phyloP scores from a whole-genome alignment of 2,113 vertebrate species.

The Balaeniceps rex region DNA sequence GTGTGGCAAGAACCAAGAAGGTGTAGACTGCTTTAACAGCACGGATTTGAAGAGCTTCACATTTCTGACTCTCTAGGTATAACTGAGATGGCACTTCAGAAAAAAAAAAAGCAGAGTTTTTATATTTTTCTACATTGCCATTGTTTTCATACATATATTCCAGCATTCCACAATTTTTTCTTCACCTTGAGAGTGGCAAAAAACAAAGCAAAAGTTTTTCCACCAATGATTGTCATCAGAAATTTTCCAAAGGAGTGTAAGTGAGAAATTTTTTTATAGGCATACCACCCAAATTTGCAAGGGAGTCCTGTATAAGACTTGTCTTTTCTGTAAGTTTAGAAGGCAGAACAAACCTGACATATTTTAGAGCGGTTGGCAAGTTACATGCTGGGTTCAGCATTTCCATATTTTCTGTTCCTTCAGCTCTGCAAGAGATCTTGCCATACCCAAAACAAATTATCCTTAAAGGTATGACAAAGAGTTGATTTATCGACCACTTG shows the following conservation, averaged over 20 bases:
- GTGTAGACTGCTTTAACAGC: neutral
- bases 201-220: accelerated
- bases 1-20: neutral
- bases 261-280: neutral
- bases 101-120: neutral
- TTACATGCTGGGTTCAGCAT: neutral
- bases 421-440: neutral
- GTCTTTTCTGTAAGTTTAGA: neutral
- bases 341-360: neutral
- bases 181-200: neutral
- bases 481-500: neutral
- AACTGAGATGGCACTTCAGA: neutral
- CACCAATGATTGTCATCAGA: neutral
- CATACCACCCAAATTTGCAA: neutral
- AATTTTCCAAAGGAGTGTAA: neutral
- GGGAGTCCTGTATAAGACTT: neutral
- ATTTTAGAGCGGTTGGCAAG: neutral
- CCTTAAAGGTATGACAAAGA: neutral
- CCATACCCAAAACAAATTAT: neutral
- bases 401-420: neutral
- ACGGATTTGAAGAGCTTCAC: neutral
- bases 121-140: neutral
- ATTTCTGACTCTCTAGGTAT: neutral
- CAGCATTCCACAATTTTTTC: neutral
- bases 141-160: neutral